Conservation (phyloP, 2,797 vertebrate species). For the Garrulus glandarius region DNA sequence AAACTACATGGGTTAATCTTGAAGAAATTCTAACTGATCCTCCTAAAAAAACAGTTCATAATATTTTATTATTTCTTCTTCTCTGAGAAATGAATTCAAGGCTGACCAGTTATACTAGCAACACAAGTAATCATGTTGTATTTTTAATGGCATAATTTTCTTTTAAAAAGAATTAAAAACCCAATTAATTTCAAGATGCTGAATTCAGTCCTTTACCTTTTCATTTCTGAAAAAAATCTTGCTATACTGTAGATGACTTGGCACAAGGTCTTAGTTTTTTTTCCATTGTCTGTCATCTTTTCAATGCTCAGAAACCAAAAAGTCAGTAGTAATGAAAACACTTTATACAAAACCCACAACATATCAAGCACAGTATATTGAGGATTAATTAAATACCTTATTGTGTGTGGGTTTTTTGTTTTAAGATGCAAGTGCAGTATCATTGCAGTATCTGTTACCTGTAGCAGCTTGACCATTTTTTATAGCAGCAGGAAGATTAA, state of each 20-base stretch:
- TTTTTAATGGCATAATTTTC: not conserved
- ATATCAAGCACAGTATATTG: not conserved
- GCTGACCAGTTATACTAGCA: not conserved
- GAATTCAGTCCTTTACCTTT: not conserved
- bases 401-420: fast-evolving
- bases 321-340: not conserved
- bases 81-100: not conserved
- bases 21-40: not conserved
- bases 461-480: slow-evolving; percentile 51
- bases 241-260: not conserved
- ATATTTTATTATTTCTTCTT: not conserved
- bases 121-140: not conserved
- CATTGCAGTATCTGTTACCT: slow-evolving; percentile 17
- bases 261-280: not conserved
- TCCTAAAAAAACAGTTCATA: not conserved
- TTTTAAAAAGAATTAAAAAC: not conserved
- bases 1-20: not conserved
- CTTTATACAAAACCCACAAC: not conserved
- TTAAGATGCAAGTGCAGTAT: slow-evolving; percentile 5
- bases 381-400: not conserved
- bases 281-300: not conserved
- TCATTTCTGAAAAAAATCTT: not conserved
- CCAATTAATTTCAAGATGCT: not conserved
- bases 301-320: not conserved
- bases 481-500: slow-evolving; percentile 60